Percentiles rank a stretch among this genome's conserved stretches.
These are phyloP conservation scores for Manduca sexta DNA, from an alignment of 1,140 invertebrate genomes.

Conservation along the genomic window DNA sequence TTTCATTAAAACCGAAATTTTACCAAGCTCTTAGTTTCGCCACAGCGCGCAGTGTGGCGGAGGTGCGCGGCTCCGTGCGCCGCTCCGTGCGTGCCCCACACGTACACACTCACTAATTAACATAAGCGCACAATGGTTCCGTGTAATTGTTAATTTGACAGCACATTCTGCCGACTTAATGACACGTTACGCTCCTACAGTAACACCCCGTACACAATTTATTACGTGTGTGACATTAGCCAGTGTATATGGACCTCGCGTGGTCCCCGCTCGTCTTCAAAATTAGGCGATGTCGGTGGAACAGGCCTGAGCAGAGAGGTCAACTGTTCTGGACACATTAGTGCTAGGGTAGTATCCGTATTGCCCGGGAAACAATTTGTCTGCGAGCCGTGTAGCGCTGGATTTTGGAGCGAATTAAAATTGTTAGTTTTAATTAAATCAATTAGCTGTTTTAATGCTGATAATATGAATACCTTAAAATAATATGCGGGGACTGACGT, in stretches of 20 bases:
- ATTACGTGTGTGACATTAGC: conserved; percentile 53
- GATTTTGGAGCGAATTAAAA: conserved; percentile 14
- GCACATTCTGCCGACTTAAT: conserved; percentile 57
- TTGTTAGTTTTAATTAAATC: background rate
- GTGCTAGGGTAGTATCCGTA: conserved; percentile 46
- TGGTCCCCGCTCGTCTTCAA: conserved; percentile 4
- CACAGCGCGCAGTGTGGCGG: too few relatives aligned
- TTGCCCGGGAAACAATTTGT: conserved; percentile 55
- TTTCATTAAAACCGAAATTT: too few relatives aligned
- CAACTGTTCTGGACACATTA: conserved; percentile 35
- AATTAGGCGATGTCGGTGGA: background rate
- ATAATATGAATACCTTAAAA: background rate
- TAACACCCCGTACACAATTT: conserved; percentile 53
- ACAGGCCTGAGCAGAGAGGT: background rate
- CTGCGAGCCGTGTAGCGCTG: conserved; percentile 26
- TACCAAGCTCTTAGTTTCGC: too few relatives aligned
- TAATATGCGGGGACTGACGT: too few relatives aligned
- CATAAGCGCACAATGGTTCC: conserved; percentile 53
- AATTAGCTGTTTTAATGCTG: background rate
- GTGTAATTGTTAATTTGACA: conserved; percentile 68
- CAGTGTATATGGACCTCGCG: conserved; percentile 20
- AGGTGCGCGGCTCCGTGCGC: too few relatives aligned
- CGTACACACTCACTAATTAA: conserved; percentile 56
- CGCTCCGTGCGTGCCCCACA: conserved; percentile 14
- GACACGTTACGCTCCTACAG: conserved; percentile 45